Percentiles rank a stretch among this genome's conserved stretches.
These are phyloP conservation scores for Ctenomys sociabilis DNA, from an alignment of 2,113 vertebrate species.

Conservation along the genomic window DNA sequence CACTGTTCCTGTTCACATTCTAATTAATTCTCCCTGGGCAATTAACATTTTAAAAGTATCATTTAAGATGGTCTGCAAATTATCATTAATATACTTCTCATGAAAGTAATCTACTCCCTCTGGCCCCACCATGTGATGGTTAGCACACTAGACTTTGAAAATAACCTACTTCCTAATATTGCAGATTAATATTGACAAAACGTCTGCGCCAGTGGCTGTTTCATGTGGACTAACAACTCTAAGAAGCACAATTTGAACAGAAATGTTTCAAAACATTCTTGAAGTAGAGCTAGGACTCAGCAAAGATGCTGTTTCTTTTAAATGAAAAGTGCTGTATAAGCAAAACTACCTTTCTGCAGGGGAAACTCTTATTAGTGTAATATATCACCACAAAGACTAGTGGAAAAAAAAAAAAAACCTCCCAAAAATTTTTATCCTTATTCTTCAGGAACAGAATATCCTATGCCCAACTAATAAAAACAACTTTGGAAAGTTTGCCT, in stretches of 20 bases:
- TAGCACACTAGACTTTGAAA: conserved; percentile 30
- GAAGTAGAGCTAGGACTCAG: not conserved
- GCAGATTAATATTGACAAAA: conserved; percentile 48
- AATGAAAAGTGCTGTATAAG: conserved; percentile 50
- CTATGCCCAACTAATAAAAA: not conserved
- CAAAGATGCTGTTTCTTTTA: conserved; percentile 33
- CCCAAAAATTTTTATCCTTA: not conserved
- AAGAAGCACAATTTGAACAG: not conserved
- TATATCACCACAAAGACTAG: not conserved
- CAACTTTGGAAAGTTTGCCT: not conserved
- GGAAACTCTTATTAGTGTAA: conserved; percentile 38
- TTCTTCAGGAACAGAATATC: conserved; percentile 41
- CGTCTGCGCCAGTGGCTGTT: not conserved
- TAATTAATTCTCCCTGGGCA: conserved; percentile 71
- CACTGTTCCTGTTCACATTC: not conserved
- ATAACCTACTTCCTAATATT: conserved; percentile 59
- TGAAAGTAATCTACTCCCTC: conserved; percentile 54
- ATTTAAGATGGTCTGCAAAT: conserved; percentile 59
- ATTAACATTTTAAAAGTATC: conserved; percentile 62
- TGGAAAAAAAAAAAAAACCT: not conserved
- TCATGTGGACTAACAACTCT: conserved; percentile 18
- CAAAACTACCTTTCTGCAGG: not conserved
- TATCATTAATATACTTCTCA: conserved; percentile 57
- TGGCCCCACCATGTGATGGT: too few species aligned
- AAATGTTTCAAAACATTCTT: conserved; percentile 35